Conservation (phyloP, 1,140 invertebrate genomes). For the Maconellicoccus hirsutus region DNA sequence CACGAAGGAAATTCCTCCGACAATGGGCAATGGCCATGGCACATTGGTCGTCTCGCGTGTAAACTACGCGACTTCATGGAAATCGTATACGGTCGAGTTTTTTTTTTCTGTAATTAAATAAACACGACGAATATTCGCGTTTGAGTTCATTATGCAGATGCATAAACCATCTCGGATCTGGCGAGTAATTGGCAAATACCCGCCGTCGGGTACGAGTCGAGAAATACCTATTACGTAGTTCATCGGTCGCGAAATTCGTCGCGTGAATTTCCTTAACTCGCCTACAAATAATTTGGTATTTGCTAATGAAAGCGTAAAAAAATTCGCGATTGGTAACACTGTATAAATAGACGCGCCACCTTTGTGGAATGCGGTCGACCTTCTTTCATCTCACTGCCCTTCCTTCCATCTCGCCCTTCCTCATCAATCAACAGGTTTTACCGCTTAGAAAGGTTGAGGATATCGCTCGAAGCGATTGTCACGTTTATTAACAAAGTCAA, state of each 20-base stretch:
- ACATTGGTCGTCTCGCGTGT: no score
- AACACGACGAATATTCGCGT: no score
- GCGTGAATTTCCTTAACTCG: conserved; percentile 3
- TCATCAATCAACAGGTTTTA: conserved; percentile 21
- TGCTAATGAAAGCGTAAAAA: not conserved
- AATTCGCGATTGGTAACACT: conserved; percentile 18
- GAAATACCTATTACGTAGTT: not conserved
- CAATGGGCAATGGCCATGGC: no score
- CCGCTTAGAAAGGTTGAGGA: conserved; percentile 20
- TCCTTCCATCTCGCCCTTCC: conserved; percentile 17
- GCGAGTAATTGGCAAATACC: no score
- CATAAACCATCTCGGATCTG: no score
- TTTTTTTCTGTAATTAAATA: no score
- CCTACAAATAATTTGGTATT: not conserved
- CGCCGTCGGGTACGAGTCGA: not conserved
- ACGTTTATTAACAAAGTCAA: conserved; percentile 19
- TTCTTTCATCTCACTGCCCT: conserved; percentile 22
- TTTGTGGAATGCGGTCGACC: conserved; percentile 20
- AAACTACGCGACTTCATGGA: no score
- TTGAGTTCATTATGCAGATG: no score
- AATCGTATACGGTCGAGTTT: no score
- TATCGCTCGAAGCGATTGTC: conserved; percentile 15
- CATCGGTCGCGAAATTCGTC: not conserved
- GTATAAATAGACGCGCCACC: conserved; percentile 20
- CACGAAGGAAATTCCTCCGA: no score